Evolutionary conservation across 64 coral and sea anemone species (phyloP), one percentile per base, ranked within the genome.

Genomic region (Porites lutea): DNA sequence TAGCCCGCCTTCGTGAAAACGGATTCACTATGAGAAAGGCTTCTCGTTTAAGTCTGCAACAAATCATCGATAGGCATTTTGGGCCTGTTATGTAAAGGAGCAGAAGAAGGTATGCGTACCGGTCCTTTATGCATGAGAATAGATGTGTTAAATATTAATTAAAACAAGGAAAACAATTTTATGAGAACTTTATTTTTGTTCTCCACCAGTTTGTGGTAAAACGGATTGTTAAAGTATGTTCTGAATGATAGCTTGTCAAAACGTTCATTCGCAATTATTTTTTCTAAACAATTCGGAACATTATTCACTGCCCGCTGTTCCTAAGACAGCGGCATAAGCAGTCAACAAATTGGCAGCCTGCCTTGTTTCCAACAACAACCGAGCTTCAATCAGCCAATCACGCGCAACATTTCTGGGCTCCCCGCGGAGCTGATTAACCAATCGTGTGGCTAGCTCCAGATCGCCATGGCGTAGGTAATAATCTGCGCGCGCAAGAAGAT

Each of bases 391-490:
- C 27, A 99, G 65, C 97, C 97, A 99, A 91, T 91, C 88, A 72
- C 75, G 58, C 45, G 97, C 91, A 37, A 99, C 74, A 21, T 83
- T 92, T 60, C 94, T 88, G 14, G 97, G 94, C 65, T 99, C 97
- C n/a, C 97, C 97, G 5, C 69, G 72, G 72, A 99, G 88, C 50
- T 99, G 97, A 91, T 96, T 99, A 59, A 99, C 91, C 87, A 96
- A 96, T 47, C 94, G 92, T 6, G 94, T 89, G 43, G 94, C 94
- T 88, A 96, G 84, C 78, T 99, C 97, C 66, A 96, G 74, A 86
- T 99, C 94, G 4, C 94, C 97, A 47, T 73, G 71, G 19, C 89
- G 82, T 5, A 99, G 52, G 88, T 96, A 96, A 84, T 91, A 94
- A 51, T 96, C 91, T 20, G 97, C 97, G 37, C 94, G 94, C 43